Conservation (phyloP, 2,797 vertebrate genomes). For the Gymnoscopelus braueri region DNA sequence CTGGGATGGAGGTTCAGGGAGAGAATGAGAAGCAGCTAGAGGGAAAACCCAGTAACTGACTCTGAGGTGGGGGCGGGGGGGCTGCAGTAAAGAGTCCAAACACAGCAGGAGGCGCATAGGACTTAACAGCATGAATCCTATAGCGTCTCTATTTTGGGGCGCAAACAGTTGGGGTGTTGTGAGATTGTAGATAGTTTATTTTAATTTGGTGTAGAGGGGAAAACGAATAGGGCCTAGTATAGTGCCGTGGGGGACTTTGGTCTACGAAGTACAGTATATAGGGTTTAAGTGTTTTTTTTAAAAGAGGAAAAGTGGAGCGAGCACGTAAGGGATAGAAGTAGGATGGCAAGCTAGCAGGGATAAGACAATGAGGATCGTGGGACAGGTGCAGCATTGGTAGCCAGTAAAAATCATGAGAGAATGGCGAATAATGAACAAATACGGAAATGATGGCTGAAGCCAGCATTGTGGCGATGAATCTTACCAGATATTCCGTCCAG, state of each 20-base stretch:
- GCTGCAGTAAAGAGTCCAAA: not conserved
- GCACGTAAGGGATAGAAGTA: not conserved
- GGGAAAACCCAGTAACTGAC: slow-evolving; percentile 13
- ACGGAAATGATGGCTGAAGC: slow-evolving; percentile 47
- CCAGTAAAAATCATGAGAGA: slow-evolving; percentile 17
- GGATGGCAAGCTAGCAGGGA: slow-evolving; percentile 12
- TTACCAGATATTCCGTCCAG: slow-evolving; percentile 79
- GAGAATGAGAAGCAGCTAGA: slow-evolving; percentile 47
- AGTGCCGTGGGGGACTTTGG: too few relatives aligned
- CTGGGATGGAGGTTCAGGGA: slow-evolving; percentile 50
- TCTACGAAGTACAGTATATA: too few relatives aligned
- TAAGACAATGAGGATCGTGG: slow-evolving; percentile 10
- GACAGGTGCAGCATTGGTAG: slow-evolving; percentile 49
- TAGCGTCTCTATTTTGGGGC: too few relatives aligned
- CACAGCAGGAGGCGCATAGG: not conserved
- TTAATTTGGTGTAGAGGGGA: too few relatives aligned
- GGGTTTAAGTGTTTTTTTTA: too few relatives aligned
- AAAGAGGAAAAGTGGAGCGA: not conserved
- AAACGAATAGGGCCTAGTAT: too few relatives aligned
- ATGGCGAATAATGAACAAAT: slow-evolving; percentile 40
- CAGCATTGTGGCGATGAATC: slow-evolving; percentile 51
- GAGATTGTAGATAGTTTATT: too few relatives aligned
- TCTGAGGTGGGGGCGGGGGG: slow-evolving; percentile 17
- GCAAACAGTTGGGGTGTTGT: too few relatives aligned
- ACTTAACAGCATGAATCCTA: not conserved